Evolutionary conservation across 2,113 vertebrate species (phyloP).

Genomic region (Periophthalmus modestus): DNA sequence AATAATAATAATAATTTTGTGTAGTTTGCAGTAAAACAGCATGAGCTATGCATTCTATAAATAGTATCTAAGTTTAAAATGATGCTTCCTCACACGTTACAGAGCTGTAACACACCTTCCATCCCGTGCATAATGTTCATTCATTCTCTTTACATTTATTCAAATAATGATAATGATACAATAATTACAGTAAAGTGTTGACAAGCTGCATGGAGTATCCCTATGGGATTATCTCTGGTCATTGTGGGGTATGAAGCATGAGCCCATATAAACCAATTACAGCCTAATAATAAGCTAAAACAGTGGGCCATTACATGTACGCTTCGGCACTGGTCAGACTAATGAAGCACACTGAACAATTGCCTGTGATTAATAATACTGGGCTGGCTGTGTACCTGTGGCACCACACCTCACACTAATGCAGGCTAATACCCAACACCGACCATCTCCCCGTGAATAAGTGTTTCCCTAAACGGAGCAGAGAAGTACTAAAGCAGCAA

Average conservation of each 20-base stretch:
- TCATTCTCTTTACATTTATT: not conserved
- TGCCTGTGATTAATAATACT: not conserved
- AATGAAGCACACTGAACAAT: not conserved
- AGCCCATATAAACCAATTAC: constrained; percentile 3
- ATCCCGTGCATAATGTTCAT: not conserved
- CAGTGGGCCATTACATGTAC: constrained; percentile 1
- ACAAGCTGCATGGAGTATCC: not conserved
- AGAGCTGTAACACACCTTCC: too few species aligned
- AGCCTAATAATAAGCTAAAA: not conserved
- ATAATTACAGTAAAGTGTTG: not conserved
- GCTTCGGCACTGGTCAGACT: constrained; percentile 1
- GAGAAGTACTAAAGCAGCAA: constrained; percentile 2
- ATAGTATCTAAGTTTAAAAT: too few species aligned
- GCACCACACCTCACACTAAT: constrained; percentile 2
- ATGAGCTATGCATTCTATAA: too few species aligned
- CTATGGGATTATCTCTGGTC: not conserved
- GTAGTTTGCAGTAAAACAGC: too few species aligned
- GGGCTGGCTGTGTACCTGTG: not conserved
- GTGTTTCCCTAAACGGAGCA: constrained; percentile 1
- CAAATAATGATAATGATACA: not conserved
- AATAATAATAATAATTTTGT: too few species aligned
- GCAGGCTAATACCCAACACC: constrained; percentile 3
- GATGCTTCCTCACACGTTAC: too few species aligned
- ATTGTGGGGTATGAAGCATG: not conserved
- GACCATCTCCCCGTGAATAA: not conserved